These are phyloP conservation scores for Eulithis testata DNA, from an alignment of 2,888 invertebrate species.

Conservation along the genomic window DNA sequence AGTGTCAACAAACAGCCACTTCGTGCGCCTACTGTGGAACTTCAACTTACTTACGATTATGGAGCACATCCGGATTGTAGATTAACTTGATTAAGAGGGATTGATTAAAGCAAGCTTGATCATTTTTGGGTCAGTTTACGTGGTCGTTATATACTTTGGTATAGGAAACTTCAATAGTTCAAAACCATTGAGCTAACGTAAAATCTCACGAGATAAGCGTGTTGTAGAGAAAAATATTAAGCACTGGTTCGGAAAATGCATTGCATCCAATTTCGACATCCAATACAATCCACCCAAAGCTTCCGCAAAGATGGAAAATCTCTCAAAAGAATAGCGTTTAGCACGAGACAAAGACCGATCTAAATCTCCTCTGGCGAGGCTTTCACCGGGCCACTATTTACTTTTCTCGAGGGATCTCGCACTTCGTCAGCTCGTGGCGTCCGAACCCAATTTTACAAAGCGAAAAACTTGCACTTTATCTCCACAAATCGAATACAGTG, in stretches of 20 bases:
- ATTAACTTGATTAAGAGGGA: conserved; percentile 60
- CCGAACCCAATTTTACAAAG: conserved; percentile 66
- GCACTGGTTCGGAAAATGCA: conserved; percentile 52
- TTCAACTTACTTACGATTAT: conserved; percentile 66
- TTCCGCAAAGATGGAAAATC: conserved; percentile 77
- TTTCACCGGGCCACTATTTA: conserved; percentile 77
- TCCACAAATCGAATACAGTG: conserved; percentile 52
- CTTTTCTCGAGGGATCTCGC: conserved; percentile 70
- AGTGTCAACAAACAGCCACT: conserved; percentile 62
- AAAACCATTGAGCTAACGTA: conserved; percentile 2
- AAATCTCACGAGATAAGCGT: conserved; percentile 13
- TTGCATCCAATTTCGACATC: conserved; percentile 64
- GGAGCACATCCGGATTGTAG: conserved; percentile 65
- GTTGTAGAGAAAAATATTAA: conserved; percentile 34
- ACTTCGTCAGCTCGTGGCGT: conserved; percentile 64
- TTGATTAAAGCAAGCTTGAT: conserved; percentile 47
- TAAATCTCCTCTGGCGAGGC: conserved; percentile 71
- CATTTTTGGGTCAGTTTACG: conserved; percentile 22
- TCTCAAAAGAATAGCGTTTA: conserved; percentile 81
- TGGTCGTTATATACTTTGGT: not conserved
- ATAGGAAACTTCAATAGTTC: not conserved
- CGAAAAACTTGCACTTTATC: conserved; percentile 57
- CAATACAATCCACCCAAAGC: conserved; percentile 70
- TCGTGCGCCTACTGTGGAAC: conserved; percentile 59
- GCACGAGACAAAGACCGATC: conserved; percentile 80